These are phyloP conservation scores for Zaprionus ghesquierei DNA, from an alignment of 1,140 invertebrate species.

Conservation along the genomic window DNA sequence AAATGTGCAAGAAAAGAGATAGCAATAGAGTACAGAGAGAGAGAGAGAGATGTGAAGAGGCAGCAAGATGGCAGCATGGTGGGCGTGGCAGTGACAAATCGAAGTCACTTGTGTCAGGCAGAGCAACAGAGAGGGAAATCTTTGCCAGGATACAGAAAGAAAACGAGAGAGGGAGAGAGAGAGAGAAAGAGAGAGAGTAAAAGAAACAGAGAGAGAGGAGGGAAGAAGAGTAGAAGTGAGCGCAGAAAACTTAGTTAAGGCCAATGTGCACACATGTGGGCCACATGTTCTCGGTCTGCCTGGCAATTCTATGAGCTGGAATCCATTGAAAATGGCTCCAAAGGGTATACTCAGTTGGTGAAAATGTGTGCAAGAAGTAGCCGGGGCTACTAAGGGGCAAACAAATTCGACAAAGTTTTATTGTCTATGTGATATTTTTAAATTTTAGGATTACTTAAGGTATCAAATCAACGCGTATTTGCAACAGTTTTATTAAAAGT, in stretches of 20 bases:
- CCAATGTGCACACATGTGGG: slow-evolving; percentile 56
- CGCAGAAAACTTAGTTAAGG: slow-evolving; percentile 57
- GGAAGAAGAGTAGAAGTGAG: background rate
- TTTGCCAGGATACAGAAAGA: background rate
- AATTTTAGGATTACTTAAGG: too few species aligned
- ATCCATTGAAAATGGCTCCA: too few species aligned
- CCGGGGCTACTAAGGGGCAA: too few species aligned
- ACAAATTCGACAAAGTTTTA: too few species aligned
- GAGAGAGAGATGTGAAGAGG: background rate
- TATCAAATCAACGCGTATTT: too few species aligned
- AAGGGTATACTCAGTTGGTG: too few species aligned
- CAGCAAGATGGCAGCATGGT: background rate
- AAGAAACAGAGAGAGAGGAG: background rate
- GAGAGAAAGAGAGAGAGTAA: background rate
- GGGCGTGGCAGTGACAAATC: slow-evolving; percentile 49
- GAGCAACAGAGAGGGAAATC: background rate
- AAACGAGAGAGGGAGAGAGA: background rate
- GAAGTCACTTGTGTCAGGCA: slow-evolving; percentile 43
- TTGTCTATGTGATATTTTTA: too few species aligned
- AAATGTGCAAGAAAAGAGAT: background rate
- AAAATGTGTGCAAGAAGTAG: too few species aligned
- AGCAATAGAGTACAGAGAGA: background rate
- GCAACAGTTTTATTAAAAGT: too few species aligned
- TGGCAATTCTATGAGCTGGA: slow-evolving; percentile 28
- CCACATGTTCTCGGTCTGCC: background rate